Base-by-base conservation (phyloP, 2,888 invertebrate genomes). In the Ophraella communa region DNA sequence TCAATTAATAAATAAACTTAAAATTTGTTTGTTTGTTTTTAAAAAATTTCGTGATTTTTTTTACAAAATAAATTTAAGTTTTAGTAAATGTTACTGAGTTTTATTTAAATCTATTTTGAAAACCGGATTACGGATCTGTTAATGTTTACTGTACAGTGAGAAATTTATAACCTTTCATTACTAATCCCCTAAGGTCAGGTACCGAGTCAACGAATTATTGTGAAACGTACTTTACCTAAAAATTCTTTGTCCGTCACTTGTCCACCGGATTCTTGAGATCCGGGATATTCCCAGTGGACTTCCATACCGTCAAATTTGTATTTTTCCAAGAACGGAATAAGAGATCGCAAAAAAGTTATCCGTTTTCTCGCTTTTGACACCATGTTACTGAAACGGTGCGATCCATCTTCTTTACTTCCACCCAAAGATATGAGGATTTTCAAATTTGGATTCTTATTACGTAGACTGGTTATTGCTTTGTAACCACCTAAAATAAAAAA, bases 301-400 rank as follows among this genome's bases (percentile, higher is more conserved):
- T 94, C 93, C 10, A 94, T 81, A 0, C 95, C 95, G 78, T 95
- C 94, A 75, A 95, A 93, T 62, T 88, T 87, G 71, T 91, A 87
- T 62, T 87, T 85, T 62, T 86, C 85, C 53, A 93, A 77, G 74
- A 91, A 90, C 45, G 83, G 82, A 0, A 91, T 78, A 0, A 89
- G 86, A 42, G 91, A 89, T 35, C 85, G 83, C 14, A 89, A 87
- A 75, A 92, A 91, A 70, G 84, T 84, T 52, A 84, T 82, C 27
- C 88, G 80, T 42, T 85, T 83, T 17, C 79, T 80, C 3, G 86
- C 83, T 63, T 85, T 85, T 66, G 87, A 85, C 0, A 89, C 88
- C 82, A 92, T 84, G 67, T 85, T 85, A 63, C 87, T 87, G 74
- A 89, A 88, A n/a, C 87, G 84, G 64, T 85, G 85, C 0, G 86